These are phyloP conservation scores for Megalops cyprinoides DNA, from an alignment of 2,797 vertebrate genomes.

Conservation along the genomic window DNA sequence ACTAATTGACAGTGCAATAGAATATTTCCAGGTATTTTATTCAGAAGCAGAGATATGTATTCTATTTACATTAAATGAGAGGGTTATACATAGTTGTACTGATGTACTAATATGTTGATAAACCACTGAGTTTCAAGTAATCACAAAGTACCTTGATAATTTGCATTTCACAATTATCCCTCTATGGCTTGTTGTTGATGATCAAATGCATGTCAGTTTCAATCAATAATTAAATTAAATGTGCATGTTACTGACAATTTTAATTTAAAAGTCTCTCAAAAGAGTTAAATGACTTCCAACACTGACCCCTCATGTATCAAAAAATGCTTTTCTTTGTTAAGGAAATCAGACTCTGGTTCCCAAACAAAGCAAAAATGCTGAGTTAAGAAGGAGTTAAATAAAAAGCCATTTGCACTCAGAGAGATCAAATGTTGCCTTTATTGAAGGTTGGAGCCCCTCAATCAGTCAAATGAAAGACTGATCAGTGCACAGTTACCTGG, in stretches of 20 bases:
- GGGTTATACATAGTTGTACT: background rate
- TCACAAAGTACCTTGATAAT: no score
- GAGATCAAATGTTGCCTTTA: slow-evolving; percentile 97
- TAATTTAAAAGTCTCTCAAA: background rate
- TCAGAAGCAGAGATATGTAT: background rate
- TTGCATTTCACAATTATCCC: background rate
- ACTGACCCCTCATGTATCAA: background rate
- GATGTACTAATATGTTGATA: no score
- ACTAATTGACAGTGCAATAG: background rate
- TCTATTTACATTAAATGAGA: no score
- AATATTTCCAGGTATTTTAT: background rate
- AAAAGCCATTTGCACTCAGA: slow-evolving; percentile 88
- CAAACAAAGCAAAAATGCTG: slow-evolving; percentile 84
- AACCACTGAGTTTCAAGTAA: no score
- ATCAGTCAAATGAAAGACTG: slow-evolving; percentile 88
- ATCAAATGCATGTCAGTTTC: no score
- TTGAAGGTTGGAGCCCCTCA: slow-evolving; percentile 87
- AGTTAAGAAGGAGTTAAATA: slow-evolving; percentile 90
- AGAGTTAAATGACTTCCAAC: background rate
- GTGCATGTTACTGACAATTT: background rate
- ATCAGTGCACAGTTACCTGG: slow-evolving; percentile 76
- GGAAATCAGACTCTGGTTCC: slow-evolving; percentile 82
- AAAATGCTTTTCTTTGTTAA: slow-evolving; percentile 46
- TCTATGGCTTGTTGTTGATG: background rate
- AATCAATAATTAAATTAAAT: background rate